Evolutionary conservation across 2,888 invertebrate species (phyloP), one percentile per base, ranked within the genome.

Genomic region (Ceriagrion tenellum): DNA sequence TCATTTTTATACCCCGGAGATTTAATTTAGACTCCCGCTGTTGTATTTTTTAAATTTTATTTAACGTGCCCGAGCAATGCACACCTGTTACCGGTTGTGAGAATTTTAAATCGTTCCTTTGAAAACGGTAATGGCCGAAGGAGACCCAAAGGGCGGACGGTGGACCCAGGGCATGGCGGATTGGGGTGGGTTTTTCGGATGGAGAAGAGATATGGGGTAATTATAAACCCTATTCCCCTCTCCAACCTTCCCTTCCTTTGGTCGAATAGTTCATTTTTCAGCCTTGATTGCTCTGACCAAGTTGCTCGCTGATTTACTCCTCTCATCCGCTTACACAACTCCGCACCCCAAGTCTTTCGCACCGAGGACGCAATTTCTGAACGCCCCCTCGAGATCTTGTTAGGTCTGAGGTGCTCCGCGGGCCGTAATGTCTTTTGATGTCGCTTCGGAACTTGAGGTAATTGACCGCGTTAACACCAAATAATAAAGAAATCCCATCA

Each of bases 271-370:
- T 81, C 12, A 81, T 81, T 81, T 69, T 81, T 81, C 81, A 23
- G 81, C 81, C 35, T 81, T 81, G 81, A 81, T 81, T 81, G 81
- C 81, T 81, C 35, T 18, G n/a, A 35, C 81, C 81, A 30, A 81
- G 81, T 30, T 81, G 26, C 81, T 35, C 13, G 69, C 74, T 81
- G 30, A 81, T 81, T 81, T 30, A 16, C 74, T 81, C 30, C 74
- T 8, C 13, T 81, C 81, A 4, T 81, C 81, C 30, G 30, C 13
- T 35, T 81, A 0, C 35, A 3, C 81, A n/a, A 35, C 81, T 35
- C 81, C 69, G 26, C 59, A n/a, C 69, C 69, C 13, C n/a, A 69
- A 18, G 69, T n/a, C 69, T 10, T n/a, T 47, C 47, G 8, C 47
- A 47, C 8, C 47, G 47, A 69, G 81, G 81, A 18, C 12, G 69